A percentile compares a stretch with the other conserved stretches of the same genome.
Conservation (phyloP, 1,140 invertebrate genomes). For the Trichonephila clavata region DNA sequence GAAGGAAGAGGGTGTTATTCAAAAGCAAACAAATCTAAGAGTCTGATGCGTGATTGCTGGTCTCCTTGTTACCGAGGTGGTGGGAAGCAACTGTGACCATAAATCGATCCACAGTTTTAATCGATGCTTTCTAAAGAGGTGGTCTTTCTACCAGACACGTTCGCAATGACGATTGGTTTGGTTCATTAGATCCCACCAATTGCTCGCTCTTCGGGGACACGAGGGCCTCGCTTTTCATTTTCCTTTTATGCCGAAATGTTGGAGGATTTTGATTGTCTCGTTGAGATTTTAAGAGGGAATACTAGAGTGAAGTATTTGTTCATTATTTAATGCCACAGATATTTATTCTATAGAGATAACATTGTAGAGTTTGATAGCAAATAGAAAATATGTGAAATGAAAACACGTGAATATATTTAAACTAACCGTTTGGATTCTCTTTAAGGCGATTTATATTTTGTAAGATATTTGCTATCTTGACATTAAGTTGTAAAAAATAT, state of each 20-base stretch:
- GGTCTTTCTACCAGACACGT: conserved; percentile 15
- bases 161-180: conserved; percentile 59
- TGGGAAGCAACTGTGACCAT: conserved; percentile 50
- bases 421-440: too few species aligned
- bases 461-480: too few species aligned
- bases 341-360: too few species aligned
- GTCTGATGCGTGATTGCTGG: background rate
- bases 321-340: background rate
- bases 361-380: too few species aligned
- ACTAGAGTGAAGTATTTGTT: background rate
- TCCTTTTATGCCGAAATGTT: background rate
- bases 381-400: too few species aligned
- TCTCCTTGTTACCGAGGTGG: background rate
- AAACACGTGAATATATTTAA: too few species aligned
- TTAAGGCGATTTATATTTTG: too few species aligned
- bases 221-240: background rate
- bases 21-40: background rate
- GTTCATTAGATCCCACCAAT: conserved; percentile 48
- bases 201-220: background rate
- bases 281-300: background rate
- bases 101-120: conserved; percentile 61
- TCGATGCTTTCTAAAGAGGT: conserved; percentile 59
- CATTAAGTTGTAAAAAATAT: too few species aligned
- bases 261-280: background rate
- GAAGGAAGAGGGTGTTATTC: background rate